These are phyloP conservation scores for Pharmacophagus antenor DNA, from an alignment of 2,888 invertebrate species.

Conservation along the genomic window DNA sequence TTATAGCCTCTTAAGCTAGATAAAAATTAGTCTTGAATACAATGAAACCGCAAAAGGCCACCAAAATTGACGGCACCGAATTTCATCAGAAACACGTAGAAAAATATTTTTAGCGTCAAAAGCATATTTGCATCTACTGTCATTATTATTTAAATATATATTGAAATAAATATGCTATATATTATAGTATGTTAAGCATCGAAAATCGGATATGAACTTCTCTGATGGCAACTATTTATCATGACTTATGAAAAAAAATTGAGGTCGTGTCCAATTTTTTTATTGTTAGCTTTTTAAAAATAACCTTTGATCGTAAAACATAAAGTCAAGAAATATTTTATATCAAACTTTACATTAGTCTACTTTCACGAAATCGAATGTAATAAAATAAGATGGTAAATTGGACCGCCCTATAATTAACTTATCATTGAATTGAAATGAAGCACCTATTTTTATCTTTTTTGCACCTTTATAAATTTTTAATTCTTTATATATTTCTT, in stretches of 20 bases:
- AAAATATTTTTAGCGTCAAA: neutral
- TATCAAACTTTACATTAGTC: no score
- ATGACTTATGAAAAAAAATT: conserved; percentile 12
- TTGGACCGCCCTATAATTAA: conserved; percentile 22
- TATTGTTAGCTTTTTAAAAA: no score
- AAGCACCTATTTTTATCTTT: conserved; percentile 23
- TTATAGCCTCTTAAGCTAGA: neutral
- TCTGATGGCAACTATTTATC: conserved; percentile 22
- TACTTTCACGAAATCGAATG: neutral
- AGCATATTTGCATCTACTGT: neutral
- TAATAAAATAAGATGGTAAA: conserved; percentile 1
- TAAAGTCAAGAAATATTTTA: no score
- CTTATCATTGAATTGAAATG: conserved; percentile 1
- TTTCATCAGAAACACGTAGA: no score
- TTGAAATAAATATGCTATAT: neutral
- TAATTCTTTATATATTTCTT: neutral
- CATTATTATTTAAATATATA: no score
- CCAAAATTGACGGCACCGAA: no score
- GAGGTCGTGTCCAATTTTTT: conserved; percentile 21
- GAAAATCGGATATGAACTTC: conserved; percentile 5
- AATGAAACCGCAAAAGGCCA: no score
- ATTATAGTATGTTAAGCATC: neutral
- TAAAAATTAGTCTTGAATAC: neutral
- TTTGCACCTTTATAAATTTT: conserved; percentile 24
- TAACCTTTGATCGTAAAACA: no score